Evolutionary conservation across 2,888 invertebrate species (phyloP), one percentile per base, ranked within the genome.

Genomic region (Blomia tropicalis): DNA sequence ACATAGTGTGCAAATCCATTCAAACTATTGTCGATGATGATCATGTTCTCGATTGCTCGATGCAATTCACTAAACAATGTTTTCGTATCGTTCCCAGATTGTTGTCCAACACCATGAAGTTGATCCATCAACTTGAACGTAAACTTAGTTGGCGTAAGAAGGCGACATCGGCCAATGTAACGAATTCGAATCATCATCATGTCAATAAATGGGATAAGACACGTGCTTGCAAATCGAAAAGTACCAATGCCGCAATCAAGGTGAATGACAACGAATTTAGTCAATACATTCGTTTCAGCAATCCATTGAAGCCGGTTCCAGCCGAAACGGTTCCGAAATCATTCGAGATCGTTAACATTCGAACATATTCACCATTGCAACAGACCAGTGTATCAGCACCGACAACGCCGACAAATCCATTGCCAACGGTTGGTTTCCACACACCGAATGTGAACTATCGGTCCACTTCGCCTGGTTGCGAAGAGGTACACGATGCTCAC

Each of bases 41-140:
- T 11, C 36, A 36, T 36, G 36, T 11, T 36, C 36, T 17, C 36
- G 7, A 17, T 36, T 17, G 36, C 7, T 36, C 36, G 36, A 36
- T 7, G 36, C 36, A 36, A 7, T 36, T 17, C 7, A 36, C 36
- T 17, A 36, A 17, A 17, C 36, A 36, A 17, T 36, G 7, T 7
- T 11, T 36, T 36, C 17, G 36, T 36, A n/a, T 36, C 36, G 36
- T 36, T 7, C 7, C 36, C 17, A 17, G 17, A 11, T 36, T 36
- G 17, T 36, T 36, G 36, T 36, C 36, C 36, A 17, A 36, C 17
- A 36, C 32, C 2, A 56, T 56, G 56, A 23, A 29, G 23, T 36
- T 56, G 56, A 56, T 56, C 17, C 54, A 54, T 4, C 11, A 54
- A 11, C n/a, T 54, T 7, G 54, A 54, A 31, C 56, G 56, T n/a